Evolutionary conservation across 2,113 vertebrate genomes (phyloP).

Genomic region (Melanerpes formicivorus): DNA sequence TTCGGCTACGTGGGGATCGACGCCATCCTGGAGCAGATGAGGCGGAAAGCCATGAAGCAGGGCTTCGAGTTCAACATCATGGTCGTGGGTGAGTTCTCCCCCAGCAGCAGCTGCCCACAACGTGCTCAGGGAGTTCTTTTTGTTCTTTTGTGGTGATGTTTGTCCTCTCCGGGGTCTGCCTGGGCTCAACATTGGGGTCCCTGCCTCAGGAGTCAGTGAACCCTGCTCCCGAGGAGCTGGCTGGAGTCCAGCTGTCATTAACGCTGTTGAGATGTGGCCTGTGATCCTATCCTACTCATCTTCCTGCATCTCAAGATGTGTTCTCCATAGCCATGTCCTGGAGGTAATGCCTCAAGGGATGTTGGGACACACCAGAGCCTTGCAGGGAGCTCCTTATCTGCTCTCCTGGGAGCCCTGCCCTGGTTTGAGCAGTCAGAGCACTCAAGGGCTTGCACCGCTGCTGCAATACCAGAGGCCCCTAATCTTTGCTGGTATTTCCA

Average conservation of each 20-base stretch:
- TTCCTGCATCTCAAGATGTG: fast-evolving
- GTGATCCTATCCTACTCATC: fast-evolving
- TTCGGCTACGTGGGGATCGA: conserved; percentile 97
- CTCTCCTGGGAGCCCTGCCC: neutral
- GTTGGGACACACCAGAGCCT: neutral
- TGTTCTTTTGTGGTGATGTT: fast-evolving
- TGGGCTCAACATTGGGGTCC: neutral
- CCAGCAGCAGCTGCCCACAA: fast-evolving
- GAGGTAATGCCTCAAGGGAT: fast-evolving
- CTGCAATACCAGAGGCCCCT: neutral
- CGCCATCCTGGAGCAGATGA: conserved; percentile 98
- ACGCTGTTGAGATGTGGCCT: fast-evolving
- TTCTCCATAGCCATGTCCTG: fast-evolving
- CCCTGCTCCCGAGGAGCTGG: neutral
- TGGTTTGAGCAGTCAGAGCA: neutral
- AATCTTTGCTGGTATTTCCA: neutral
- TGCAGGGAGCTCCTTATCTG: neutral
- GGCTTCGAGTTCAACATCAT: conserved; percentile 99
- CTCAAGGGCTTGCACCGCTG: neutral
- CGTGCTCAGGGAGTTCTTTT: neutral
- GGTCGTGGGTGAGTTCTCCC: conserved; percentile 90
- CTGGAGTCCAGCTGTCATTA: neutral
- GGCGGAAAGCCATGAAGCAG: conserved; percentile 98
- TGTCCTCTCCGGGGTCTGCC: neutral
- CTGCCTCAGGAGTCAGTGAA: neutral